A percentile compares a stretch with the other conserved stretches of the same genome.
These are phyloP conservation scores for Lamellibrachia columna DNA, from an alignment of 2,888 invertebrate genomes.

Conservation along the genomic window DNA sequence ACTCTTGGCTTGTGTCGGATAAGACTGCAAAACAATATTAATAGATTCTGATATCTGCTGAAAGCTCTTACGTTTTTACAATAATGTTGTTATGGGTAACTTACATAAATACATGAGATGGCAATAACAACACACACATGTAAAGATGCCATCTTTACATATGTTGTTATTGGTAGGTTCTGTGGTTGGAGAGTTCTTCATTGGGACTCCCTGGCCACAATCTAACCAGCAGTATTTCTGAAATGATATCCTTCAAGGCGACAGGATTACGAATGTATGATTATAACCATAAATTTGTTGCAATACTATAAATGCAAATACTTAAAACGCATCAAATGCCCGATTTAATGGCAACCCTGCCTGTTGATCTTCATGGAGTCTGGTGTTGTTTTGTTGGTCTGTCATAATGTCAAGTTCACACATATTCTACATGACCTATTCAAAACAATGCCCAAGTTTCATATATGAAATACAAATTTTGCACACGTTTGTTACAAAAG, in stretches of 20 bases:
- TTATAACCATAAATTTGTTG: not conserved
- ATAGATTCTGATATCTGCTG: not conserved
- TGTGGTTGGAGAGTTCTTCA: not conserved
- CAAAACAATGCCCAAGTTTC: not conserved
- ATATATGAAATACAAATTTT: not conserved
- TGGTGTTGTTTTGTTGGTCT: not conserved
- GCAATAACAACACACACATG: too few relatives aligned
- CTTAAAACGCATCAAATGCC: not conserved
- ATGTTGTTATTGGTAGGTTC: not conserved
- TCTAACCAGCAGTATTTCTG: not conserved
- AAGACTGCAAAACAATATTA: not conserved
- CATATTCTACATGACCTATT: not conserved
- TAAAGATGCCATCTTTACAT: not conserved
- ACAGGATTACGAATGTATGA: not conserved
- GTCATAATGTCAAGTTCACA: not conserved
- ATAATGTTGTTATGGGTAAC: not conserved
- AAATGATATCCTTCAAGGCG: not conserved
- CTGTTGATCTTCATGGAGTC: not conserved
- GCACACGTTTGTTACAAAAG: not conserved
- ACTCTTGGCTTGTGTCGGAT: too few relatives aligned
- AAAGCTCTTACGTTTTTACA: not conserved
- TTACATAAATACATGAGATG: too few relatives aligned
- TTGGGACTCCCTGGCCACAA: not conserved
- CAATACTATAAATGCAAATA: constrained; percentile 16
- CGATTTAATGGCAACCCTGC: not conserved